Evolutionary conservation across 2,888 invertebrate genomes (phyloP).

Genomic region (Leptura quadrifasciata): DNA sequence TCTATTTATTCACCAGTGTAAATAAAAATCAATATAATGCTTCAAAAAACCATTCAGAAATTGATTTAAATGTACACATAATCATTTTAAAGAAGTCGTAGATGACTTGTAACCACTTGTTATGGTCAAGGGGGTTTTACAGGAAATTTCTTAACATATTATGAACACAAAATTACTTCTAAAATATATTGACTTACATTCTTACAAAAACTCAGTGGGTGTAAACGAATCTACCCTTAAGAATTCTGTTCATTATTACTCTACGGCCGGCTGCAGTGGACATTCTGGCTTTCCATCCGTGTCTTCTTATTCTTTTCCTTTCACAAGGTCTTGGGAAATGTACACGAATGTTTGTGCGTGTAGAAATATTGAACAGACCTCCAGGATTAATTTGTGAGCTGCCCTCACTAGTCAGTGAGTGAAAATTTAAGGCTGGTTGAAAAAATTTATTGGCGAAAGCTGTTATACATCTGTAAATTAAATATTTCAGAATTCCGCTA

Average conservation of each 20-base stretch:
- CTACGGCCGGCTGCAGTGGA: slow-evolving; percentile 82
- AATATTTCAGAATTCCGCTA: not conserved
- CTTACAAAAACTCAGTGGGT: slow-evolving; percentile 76
- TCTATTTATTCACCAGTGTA: no score
- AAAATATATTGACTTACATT: not conserved
- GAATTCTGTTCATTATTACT: slow-evolving; percentile 83
- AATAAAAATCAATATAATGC: no score
- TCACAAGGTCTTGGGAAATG: slow-evolving; percentile 87
- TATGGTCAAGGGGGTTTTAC: not conserved
- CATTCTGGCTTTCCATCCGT: slow-evolving; percentile 84
- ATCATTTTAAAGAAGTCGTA: no score
- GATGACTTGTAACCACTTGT: not conserved
- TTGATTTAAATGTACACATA: no score
- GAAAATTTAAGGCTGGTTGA: slow-evolving; percentile 41
- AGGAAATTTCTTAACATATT: not conserved
- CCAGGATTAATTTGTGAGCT: slow-evolving; percentile 56
- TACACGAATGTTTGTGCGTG: slow-evolving; percentile 77
- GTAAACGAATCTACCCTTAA: slow-evolving; percentile 83
- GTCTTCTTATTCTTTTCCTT: slow-evolving; percentile 80
- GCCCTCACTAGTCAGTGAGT: slow-evolving; percentile 43
- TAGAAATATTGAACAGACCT: slow-evolving; percentile 65
- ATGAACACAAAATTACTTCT: not conserved
- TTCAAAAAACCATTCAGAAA: no score
- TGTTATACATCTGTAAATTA: slow-evolving; percentile 41
- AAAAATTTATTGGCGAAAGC: slow-evolving; percentile 36